Percentiles rank a stretch among this genome's conserved stretches.
Conservation (phyloP, 2,888 invertebrate genomes). For the Mythimna ferrago region DNA sequence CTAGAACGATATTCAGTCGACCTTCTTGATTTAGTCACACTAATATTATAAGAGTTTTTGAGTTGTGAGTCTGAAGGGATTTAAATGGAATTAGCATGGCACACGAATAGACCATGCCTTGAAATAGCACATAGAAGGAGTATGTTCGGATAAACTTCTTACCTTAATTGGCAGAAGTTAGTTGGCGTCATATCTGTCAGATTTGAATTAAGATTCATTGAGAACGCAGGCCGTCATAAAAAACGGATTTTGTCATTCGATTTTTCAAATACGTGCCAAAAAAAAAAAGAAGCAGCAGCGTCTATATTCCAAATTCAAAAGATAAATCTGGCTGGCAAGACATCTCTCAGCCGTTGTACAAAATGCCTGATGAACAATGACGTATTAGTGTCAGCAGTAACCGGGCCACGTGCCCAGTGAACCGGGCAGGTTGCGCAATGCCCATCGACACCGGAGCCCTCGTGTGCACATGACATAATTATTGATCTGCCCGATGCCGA, state of each 20-base stretch:
- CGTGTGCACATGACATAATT: constrained; percentile 76
- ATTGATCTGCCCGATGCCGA: constrained; percentile 65
- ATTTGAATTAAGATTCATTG: not conserved
- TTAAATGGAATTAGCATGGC: too few relatives aligned
- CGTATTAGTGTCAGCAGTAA: constrained; percentile 70
- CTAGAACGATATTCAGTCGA: not conserved
- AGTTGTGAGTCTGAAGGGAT: too few relatives aligned
- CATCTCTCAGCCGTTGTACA: not conserved
- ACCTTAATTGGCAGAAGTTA: too few relatives aligned
- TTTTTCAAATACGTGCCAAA: not conserved
- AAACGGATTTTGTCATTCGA: not conserved
- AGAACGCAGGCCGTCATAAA: not conserved
- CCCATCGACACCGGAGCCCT: constrained; percentile 72
- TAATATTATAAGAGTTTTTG: too few relatives aligned
- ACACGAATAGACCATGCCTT: too few relatives aligned
- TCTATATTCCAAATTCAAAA: not conserved
- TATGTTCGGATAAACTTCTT: too few relatives aligned
- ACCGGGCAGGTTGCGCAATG: constrained; percentile 72
- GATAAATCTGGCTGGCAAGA: not conserved
- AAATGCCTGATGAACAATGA: constrained; percentile 27
- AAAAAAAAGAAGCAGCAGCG: not conserved
- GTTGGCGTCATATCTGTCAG: not conserved
- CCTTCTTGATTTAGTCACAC: not conserved
- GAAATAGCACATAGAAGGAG: too few relatives aligned
- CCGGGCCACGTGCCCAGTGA: constrained; percentile 69